phyloP scores from a whole-genome alignment of 1,140 invertebrate genomes.

The Drosophila mayri region DNA sequence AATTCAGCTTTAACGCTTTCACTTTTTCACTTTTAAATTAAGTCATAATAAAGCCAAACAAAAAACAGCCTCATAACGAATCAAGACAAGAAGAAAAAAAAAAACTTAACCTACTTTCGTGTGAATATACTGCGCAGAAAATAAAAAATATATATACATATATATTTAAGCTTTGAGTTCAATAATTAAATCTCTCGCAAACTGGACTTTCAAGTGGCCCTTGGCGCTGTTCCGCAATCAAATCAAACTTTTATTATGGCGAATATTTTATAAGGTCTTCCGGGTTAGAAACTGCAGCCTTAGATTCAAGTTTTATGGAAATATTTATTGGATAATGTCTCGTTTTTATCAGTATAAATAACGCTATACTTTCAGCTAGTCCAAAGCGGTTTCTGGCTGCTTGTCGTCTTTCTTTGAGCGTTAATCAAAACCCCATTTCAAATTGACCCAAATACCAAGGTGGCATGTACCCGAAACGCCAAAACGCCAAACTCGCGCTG shows the following conservation, averaged over 20 bases:
- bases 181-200: conserved; percentile 52
- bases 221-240: conserved; percentile 19
- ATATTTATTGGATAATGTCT: neutral
- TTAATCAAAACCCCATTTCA: conserved; percentile 75
- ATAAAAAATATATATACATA: conserved; percentile 5
- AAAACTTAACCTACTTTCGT: conserved; percentile 73
- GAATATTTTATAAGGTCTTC: conserved; percentile 23
- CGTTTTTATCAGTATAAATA: conserved; percentile 6
- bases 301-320: conserved; percentile 2
- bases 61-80: conserved; percentile 21
- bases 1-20: conserved; percentile 60
- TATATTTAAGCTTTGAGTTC: conserved; percentile 26
- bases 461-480: conserved; percentile 64
- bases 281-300: conserved; percentile 16
- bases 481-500: conserved; percentile 45
- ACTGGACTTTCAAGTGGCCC: conserved; percentile 27
- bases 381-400: conserved; percentile 3
- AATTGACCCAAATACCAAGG: conserved; percentile 79
- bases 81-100: conserved; percentile 14
- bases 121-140: conserved; percentile 46
- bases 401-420: conserved; percentile 38
- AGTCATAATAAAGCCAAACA: conserved; percentile 69
- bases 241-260: conserved; percentile 21
- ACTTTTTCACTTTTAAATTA: conserved; percentile 83
- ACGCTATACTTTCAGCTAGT: neutral